phyloP scores from a whole-genome alignment of 2,113 vertebrate genomes.

The Arizona elegans region DNA sequence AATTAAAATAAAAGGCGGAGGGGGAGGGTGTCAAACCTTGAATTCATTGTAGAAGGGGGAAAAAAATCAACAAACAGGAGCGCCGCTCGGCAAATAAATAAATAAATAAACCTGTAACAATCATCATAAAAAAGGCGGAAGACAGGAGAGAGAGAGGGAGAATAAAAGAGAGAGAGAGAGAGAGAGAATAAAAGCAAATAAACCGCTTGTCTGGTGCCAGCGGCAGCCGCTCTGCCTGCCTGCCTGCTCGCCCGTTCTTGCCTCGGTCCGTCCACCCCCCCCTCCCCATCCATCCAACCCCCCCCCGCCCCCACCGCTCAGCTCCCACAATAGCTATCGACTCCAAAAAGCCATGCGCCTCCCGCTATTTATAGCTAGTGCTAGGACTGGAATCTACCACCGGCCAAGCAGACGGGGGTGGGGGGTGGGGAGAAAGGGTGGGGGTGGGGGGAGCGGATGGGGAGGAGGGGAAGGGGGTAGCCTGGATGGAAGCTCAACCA shows the following conservation, averaged over 20 bases:
- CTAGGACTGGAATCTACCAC: conserved; percentile 82
- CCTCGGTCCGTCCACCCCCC: background rate
- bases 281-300: no score
- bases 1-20: background rate
- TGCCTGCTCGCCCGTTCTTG: background rate
- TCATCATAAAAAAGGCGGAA: no score
- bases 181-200: background rate
- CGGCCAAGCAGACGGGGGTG: conserved; percentile 62
- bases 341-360: conserved; percentile 78
- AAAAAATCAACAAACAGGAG: background rate
- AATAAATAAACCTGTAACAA: background rate
- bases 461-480: conserved; percentile 58
- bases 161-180: no score
- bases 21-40: background rate
- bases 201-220: conserved; percentile 52
- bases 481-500: conserved; percentile 26
- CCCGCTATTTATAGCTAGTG: conserved; percentile 77
- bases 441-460: conserved; percentile 18
- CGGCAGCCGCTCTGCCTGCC: conserved; percentile 54
- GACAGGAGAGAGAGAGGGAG: no score
- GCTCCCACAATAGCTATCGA: conserved; percentile 75
- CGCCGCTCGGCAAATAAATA: background rate
- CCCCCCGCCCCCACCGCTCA: conserved; percentile 44
- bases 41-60: background rate
- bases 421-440: conserved; percentile 30